Conservation (phyloP, 2,888 invertebrate species). For the Nemotelus pantherinus region DNA sequence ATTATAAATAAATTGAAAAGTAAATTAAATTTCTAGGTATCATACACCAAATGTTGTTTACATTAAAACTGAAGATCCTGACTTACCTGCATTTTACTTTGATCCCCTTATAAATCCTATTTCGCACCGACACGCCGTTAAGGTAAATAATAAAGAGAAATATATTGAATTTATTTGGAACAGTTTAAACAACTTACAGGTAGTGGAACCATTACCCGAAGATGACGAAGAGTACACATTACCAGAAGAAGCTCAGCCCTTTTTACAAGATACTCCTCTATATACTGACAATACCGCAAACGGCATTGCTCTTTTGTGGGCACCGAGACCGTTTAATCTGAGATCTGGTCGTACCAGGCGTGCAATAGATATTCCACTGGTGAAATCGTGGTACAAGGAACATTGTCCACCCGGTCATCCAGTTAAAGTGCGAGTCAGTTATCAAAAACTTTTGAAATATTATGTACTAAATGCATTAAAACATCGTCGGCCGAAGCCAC, state of each 20-base stretch:
- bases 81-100: constrained; percentile 99
- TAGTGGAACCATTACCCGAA: constrained; percentile 86
- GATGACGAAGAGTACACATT: constrained; percentile 95
- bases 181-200: constrained; percentile 58
- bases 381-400: constrained; percentile 97
- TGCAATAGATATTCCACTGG: constrained; percentile 96
- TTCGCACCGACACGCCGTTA: constrained; percentile 90
- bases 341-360: constrained; percentile 93
- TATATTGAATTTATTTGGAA: not conserved
- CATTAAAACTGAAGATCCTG: constrained; percentile 99
- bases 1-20: not conserved
- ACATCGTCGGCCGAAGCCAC: constrained; percentile 97
- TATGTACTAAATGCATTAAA: constrained; percentile 98
- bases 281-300: constrained; percentile 99
- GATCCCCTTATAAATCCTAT: constrained; percentile 99
- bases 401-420: constrained; percentile 96
- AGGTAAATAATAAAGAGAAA: constrained; percentile 64
- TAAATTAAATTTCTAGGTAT: constrained; percentile 75
- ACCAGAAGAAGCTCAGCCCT: constrained; percentile 89
- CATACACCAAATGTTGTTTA: constrained; percentile 99
- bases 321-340: constrained; percentile 96
- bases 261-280: constrained; percentile 92
- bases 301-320: constrained; percentile 96
- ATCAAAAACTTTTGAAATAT: constrained; percentile 98
- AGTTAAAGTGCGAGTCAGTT: constrained; percentile 98